A percentile compares a stretch with the other conserved stretches of the same genome.
Conservation (phyloP, 1,140 invertebrate species). For the Arion vulgaris region DNA sequence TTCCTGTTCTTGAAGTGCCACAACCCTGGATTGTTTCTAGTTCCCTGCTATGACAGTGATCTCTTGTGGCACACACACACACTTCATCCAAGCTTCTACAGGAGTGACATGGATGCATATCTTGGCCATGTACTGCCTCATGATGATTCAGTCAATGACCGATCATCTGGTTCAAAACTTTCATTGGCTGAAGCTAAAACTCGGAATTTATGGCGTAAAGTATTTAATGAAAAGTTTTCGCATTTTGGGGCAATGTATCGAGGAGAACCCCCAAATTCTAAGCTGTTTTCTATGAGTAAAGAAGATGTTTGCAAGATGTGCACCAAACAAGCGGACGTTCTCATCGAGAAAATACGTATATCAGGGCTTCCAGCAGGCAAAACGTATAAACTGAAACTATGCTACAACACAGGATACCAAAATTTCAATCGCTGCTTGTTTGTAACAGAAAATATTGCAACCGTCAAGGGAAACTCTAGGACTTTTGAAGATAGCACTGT, state of each 20-base stretch:
- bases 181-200: constrained; percentile 55
- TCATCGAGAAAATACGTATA: constrained; percentile 56
- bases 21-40: constrained; percentile 72
- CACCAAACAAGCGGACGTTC: constrained; percentile 59
- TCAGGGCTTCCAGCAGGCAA: constrained; percentile 57
- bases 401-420: constrained; percentile 52
- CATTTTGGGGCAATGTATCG: constrained; percentile 70
- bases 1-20: constrained; percentile 72
- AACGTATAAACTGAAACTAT: constrained; percentile 46
- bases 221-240: constrained; percentile 61
- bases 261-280: constrained; percentile 57
- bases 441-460: constrained; percentile 47
- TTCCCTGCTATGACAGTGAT: constrained; percentile 75
- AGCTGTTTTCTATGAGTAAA: constrained; percentile 44
- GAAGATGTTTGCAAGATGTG: constrained; percentile 50
- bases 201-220: constrained; percentile 57
- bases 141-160: constrained; percentile 73
- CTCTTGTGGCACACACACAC: constrained; percentile 75
- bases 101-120: constrained; percentile 69
- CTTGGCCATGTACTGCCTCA: constrained; percentile 70
- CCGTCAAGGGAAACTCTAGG: constrained; percentile 41
- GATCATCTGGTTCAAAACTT: constrained; percentile 69
- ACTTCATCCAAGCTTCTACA: constrained; percentile 71
- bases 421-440: constrained; percentile 47
- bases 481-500: constrained; percentile 43